A percentile compares a stretch with the other conserved stretches of the same genome.
phyloP scores from a whole-genome alignment of 2,113 vertebrate genomes.

The Channa argus region DNA sequence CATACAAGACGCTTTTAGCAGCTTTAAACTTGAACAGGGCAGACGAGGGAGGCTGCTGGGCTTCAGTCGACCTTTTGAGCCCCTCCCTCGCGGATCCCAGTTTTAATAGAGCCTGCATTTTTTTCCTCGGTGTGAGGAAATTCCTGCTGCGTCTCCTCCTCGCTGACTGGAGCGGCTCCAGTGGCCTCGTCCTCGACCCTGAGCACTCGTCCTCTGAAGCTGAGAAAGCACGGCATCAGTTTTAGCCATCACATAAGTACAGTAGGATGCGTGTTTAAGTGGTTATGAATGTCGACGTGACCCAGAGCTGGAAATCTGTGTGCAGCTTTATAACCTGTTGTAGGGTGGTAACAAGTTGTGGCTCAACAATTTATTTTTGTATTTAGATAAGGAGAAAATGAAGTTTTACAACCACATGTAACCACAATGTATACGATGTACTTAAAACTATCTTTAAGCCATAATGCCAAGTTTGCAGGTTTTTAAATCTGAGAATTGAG shows the following conservation, averaged over 20 bases:
- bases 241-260: background rate
- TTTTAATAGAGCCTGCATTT: constrained; percentile 22
- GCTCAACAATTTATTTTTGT: too few relatives aligned
- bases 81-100: background rate
- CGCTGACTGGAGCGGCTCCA: background rate
- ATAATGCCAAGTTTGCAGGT: too few relatives aligned
- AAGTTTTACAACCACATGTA: background rate
- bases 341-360: constrained; percentile 1
- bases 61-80: constrained; percentile 17
- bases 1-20: background rate
- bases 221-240: background rate
- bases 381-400: background rate
- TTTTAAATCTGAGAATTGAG: too few relatives aligned
- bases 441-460: too few relatives aligned
- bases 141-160: constrained; percentile 18
- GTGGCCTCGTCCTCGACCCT: background rate
- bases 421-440: too few relatives aligned
- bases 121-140: background rate
- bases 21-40: constrained; percentile 22
- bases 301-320: background rate
- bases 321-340: background rate
- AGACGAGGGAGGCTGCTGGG: background rate
- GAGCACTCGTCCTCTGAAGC: background rate
- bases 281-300: background rate
- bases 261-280: background rate